Evolutionary conservation across 2,888 invertebrate species (phyloP).

Genomic region (Hymenopus coronatus): DNA sequence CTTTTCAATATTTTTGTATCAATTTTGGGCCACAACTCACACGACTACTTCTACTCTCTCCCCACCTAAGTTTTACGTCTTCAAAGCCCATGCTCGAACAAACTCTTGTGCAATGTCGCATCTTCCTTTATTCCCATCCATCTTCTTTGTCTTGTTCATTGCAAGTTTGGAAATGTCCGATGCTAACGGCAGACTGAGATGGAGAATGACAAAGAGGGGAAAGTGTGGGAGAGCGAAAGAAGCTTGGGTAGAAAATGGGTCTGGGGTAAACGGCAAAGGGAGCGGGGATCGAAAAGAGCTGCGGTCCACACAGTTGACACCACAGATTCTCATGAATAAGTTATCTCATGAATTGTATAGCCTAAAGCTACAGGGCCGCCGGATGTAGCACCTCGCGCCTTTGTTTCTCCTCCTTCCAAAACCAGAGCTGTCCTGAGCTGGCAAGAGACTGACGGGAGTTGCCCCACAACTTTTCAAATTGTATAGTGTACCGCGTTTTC

Average conservation of each 20-base stretch:
- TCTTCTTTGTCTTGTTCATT: background rate
- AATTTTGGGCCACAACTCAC: background rate
- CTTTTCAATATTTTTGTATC: background rate
- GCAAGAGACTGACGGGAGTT: background rate
- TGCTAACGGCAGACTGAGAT: background rate
- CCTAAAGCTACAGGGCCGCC: background rate
- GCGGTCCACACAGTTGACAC: conserved; percentile 20
- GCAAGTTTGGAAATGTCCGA: background rate
- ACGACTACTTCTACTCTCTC: background rate
- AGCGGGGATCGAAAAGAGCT: background rate
- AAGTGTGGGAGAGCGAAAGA: background rate
- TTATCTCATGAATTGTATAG: conserved; percentile 5
- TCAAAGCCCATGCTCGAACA: background rate
- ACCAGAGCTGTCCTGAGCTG: background rate
- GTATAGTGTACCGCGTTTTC: background rate
- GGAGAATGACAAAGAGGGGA: background rate
- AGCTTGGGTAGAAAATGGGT: background rate
- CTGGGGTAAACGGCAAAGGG: background rate
- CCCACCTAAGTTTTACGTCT: background rate
- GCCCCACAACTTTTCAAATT: background rate
- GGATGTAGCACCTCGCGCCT: background rate
- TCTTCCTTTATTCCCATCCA: background rate
- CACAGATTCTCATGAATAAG: conserved; percentile 27
- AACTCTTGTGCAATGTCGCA: background rate
- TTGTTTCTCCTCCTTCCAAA: background rate